A percentile compares a stretch with the other conserved stretches of the same genome.
Evolutionary conservation across 2,888 invertebrate genomes (phyloP).

Genomic region (Epistrophe eligans): DNA sequence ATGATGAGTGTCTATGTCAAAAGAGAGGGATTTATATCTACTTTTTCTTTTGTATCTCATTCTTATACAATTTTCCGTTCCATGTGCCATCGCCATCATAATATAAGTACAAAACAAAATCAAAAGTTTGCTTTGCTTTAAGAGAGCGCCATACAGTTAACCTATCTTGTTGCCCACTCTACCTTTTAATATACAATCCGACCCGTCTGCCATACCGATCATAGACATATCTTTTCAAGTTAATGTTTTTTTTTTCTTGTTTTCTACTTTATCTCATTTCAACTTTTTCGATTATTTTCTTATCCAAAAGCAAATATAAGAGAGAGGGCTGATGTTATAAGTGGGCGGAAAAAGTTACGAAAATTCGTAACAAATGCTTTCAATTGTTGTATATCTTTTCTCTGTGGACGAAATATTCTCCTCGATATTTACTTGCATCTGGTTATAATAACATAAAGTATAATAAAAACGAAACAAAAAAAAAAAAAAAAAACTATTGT

Average conservation of each 20-base stretch:
- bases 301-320: conserved; percentile 6
- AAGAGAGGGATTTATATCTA: conserved; percentile 70
- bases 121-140: conserved; percentile 54
- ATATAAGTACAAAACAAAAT: conserved; percentile 31
- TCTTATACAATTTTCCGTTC: conserved; percentile 51
- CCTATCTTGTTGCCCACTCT: conserved; percentile 8
- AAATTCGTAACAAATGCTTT: conserved; percentile 59
- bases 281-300: conserved; percentile 73
- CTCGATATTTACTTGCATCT: conserved; percentile 57
- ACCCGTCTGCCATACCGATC: conserved; percentile 10
- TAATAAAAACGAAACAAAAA: conserved; percentile 3
- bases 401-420: conserved; percentile 1
- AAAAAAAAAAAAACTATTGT: conserved; percentile 42
- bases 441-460: conserved; percentile 5
- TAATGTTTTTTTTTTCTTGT: conserved; percentile 60
- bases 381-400: conserved; percentile 45
- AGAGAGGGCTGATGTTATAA: not conserved
- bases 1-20: conserved; percentile 65
- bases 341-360: conserved; percentile 14
- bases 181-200: not conserved
- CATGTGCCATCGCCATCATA: conserved; percentile 47
- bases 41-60: conserved; percentile 61
- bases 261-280: conserved; percentile 57
- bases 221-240: conserved; percentile 66
- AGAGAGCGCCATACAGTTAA: conserved; percentile 54